phyloP scores from a whole-genome alignment of 1,140 invertebrate species.

The Vollenhovia emeryi region DNA sequence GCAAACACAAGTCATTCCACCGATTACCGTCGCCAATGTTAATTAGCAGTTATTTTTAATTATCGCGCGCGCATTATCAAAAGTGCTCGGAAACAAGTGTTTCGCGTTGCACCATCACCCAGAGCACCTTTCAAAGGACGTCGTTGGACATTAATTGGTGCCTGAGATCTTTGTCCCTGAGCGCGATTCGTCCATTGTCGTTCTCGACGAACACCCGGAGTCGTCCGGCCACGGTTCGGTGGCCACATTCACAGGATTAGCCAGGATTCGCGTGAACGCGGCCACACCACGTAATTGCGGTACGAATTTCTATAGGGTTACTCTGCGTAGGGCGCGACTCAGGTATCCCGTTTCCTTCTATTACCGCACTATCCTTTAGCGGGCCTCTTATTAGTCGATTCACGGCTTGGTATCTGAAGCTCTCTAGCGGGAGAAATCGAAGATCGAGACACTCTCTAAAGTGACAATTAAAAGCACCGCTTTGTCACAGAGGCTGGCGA shows the following conservation, averaged over 20 bases:
- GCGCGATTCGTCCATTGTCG: slow-evolving; percentile 80
- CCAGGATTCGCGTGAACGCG: slow-evolving; percentile 78
- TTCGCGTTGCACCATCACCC: slow-evolving; percentile 47
- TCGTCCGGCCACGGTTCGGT: slow-evolving; percentile 79
- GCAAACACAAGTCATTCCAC: background rate
- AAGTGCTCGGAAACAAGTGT: slow-evolving; percentile 43
- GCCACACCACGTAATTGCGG: slow-evolving; percentile 80
- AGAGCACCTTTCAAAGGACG: slow-evolving; percentile 64
- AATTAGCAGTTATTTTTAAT: slow-evolving; percentile 63
- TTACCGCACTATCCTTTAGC: slow-evolving; percentile 42
- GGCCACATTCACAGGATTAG: slow-evolving; percentile 81
- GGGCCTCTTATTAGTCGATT: slow-evolving; percentile 62
- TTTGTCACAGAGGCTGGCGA: background rate
- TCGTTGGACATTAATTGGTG: slow-evolving; percentile 82
- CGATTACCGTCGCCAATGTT: slow-evolving; percentile 38
- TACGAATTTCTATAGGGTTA: slow-evolving; percentile 80
- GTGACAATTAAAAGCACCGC: slow-evolving; percentile 1
- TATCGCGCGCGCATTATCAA: background rate
- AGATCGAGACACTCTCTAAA: background rate
- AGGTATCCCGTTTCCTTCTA: slow-evolving; percentile 66
- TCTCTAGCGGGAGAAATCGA: slow-evolving; percentile 2
- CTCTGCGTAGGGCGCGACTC: slow-evolving; percentile 61
- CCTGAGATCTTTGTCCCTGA: slow-evolving; percentile 80
- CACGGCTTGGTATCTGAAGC: slow-evolving; percentile 25
- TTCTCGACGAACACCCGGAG: slow-evolving; percentile 69